These are phyloP conservation scores for Timema cristinae DNA, from an alignment of 2,888 invertebrate species.

Conservation along the genomic window DNA sequence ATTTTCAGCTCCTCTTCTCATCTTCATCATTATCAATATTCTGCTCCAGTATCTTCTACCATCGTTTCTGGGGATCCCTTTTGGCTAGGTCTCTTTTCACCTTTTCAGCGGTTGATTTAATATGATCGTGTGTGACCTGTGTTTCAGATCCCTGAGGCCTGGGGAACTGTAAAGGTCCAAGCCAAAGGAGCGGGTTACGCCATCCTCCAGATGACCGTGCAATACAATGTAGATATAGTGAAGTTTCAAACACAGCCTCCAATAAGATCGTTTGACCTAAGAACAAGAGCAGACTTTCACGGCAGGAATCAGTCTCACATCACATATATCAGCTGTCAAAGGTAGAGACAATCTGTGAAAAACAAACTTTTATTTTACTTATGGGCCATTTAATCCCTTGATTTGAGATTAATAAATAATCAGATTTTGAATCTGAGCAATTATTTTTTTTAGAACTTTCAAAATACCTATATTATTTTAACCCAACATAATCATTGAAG, in stretches of 20 bases:
- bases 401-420: no score
- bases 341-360: constrained; percentile 48
- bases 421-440: background rate
- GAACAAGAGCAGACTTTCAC: constrained; percentile 68
- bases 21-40: no score
- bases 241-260: constrained; percentile 84
- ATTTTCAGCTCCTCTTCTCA: no score
- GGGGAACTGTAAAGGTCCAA: constrained; percentile 90
- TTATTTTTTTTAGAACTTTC: no score
- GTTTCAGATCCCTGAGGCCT: constrained; percentile 78
- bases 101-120: no score
- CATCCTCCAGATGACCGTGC: constrained; percentile 87
- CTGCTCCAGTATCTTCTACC: no score
- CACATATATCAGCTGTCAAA: constrained; percentile 79
- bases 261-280: constrained; percentile 71
- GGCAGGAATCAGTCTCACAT: constrained; percentile 94
- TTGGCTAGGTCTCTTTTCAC: no score
- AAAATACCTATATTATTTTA: no score
- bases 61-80: no score
- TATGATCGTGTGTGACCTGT: no score
- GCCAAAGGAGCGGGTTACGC: constrained; percentile 94
- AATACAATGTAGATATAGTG: constrained; percentile 83
- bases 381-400: background rate
- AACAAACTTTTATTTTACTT: background rate
- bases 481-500: no score